Base-by-base conservation (phyloP, 2,888 invertebrate genomes). In the Dryomyza anilis region DNA sequence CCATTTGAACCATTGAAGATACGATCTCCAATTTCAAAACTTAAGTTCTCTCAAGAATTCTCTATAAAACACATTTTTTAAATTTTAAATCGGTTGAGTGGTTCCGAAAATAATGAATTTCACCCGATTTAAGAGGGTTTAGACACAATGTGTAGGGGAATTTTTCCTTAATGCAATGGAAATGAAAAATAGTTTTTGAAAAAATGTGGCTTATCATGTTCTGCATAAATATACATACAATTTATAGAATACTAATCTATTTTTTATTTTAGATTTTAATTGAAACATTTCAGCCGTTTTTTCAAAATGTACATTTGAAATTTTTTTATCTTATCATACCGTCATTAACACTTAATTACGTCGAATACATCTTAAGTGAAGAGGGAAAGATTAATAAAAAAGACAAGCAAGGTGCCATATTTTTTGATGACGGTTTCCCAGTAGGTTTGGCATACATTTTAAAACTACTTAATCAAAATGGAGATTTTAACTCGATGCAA, bases 351-450 rank as follows among this genome's bases (percentile, higher is more conserved):
- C 86, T 98, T 65, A 98, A 97, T 83, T 98, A 93, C 84, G 90
- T 98, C 23, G 97, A 99, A 77, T 91, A 98, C 81, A 92, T 95
- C 73, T 89, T 98, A 68, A 88, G 91, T 52, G 92, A 93, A 69
- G 97, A 97, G 80, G 96, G 98, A 76, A 93, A 94, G 82, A 89
- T 98, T 83, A 91, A 89, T 67, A 96, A 96, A 80, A 95, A 95
- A 79, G 80, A 82, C 66, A 79, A 76, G 25, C 67, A 76, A 14
- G 94, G 93, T 14, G 93, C 95, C 56, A 90, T 95, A 1, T 96
- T 99, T 79, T 96, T 97, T 12, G 98, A 99, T 83, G 99, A 99
- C 83, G 99, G 99, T 14, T 98, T 99, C 85, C 93, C 96, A 4
- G 94, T 99, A 89, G 99, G 98, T 79, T 85, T 87, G 19, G 96